Conservation (phyloP, 2,113 vertebrate genomes). For the Chloropsis cyanopogon region DNA sequence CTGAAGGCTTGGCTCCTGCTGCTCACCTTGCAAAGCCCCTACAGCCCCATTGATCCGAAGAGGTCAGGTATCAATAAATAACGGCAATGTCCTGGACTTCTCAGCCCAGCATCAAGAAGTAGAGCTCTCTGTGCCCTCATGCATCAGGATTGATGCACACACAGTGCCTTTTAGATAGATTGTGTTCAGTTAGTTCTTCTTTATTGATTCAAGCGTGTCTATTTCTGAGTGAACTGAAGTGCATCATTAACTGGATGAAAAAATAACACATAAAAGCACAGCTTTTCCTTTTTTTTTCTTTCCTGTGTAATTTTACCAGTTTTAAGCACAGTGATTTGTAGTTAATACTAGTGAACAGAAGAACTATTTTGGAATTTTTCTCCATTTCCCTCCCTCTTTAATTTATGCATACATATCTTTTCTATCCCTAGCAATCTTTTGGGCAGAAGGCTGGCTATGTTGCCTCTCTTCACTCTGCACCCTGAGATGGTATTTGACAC, state of each 20-base stretch:
- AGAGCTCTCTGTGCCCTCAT: neutral
- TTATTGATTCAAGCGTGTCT: neutral
- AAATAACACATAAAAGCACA: neutral
- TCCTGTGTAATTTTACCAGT: neutral
- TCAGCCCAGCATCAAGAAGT: neutral
- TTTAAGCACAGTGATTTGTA: neutral
- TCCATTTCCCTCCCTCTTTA: neutral
- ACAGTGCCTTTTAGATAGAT: neutral
- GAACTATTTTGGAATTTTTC: constrained; percentile 5
- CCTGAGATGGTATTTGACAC: constrained; percentile 6
- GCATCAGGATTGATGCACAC: neutral
- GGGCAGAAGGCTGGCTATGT: constrained; percentile 29
- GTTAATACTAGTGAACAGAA: neutral
- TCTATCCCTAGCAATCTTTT: neutral
- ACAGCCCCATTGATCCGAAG: rapidly evolving
- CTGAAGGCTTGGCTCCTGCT: neutral
- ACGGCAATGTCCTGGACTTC: neutral
- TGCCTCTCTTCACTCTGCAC: constrained; percentile 18
- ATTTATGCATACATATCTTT: neutral
- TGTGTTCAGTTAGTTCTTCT: neutral
- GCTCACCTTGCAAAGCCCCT: rapidly evolving
- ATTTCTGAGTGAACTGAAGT: constrained; percentile 19
- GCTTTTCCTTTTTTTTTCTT: neutral
- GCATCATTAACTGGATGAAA: constrained; percentile 17
- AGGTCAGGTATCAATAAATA: neutral